A percentile compares a stretch with the other conserved stretches of the same genome.
These are phyloP conservation scores for Prunella strophiata DNA, from an alignment of 2,797 vertebrate genomes.

Conservation along the genomic window DNA sequence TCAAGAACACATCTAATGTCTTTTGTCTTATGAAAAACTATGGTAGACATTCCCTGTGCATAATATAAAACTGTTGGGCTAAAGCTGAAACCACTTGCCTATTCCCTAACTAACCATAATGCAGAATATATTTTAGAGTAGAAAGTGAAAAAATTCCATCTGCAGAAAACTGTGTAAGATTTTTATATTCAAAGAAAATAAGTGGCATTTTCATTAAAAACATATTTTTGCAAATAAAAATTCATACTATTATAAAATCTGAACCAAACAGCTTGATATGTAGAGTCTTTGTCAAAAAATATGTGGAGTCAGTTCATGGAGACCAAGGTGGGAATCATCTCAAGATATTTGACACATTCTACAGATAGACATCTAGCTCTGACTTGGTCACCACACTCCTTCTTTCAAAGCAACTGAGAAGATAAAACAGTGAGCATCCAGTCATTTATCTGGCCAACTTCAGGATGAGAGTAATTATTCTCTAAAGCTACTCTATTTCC, in stretches of 20 bases:
- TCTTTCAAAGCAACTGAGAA: background rate
- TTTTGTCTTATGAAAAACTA: background rate
- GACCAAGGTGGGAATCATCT: background rate
- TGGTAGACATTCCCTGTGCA: background rate
- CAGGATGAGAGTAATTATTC: background rate
- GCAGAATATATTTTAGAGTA: background rate
- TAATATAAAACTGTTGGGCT: background rate
- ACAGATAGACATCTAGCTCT: background rate
- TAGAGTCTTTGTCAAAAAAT: background rate
- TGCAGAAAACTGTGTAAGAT: background rate
- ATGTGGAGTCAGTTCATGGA: background rate
- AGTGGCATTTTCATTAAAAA: background rate
- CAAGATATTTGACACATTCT: background rate
- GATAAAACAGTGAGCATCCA: background rate
- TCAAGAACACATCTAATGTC: background rate
- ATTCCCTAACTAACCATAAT: background rate
- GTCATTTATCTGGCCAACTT: background rate
- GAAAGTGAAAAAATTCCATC: background rate
- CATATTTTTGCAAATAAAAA: background rate
- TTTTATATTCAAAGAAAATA: background rate
- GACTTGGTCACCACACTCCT: background rate
- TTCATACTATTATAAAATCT: background rate
- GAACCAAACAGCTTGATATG: rapidly evolving
- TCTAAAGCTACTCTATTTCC: background rate
- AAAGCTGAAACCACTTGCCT: background rate